These are phyloP conservation scores for Leucozona laternaria DNA, from an alignment of 2,888 invertebrate species.

Conservation along the genomic window DNA sequence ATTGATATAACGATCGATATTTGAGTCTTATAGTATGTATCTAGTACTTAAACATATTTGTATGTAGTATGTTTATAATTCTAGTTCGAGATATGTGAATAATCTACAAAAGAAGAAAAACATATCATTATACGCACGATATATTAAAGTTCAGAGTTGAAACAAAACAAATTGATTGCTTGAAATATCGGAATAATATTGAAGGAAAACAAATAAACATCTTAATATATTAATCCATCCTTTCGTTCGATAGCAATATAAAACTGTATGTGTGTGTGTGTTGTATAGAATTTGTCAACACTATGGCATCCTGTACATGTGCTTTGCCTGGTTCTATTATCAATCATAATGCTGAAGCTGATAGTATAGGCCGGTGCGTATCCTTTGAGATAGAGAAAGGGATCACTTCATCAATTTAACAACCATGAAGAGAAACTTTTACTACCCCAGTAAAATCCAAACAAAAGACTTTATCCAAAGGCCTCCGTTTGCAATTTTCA, in stretches of 20 bases:
- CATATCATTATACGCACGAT: slow-evolving; percentile 5
- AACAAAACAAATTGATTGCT: slow-evolving; percentile 36
- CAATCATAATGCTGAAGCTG: slow-evolving; percentile 49
- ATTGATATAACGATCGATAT: no score
- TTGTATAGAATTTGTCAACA: slow-evolving; percentile 25
- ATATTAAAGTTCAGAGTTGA: slow-evolving; percentile 29
- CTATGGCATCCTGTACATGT: slow-evolving; percentile 16
- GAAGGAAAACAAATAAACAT: slow-evolving; percentile 32
- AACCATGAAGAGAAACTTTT: slow-evolving; percentile 77
- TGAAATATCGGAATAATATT: slow-evolving; percentile 32
- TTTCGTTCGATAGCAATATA: slow-evolving; percentile 19
- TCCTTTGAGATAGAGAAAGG: slow-evolving; percentile 40
- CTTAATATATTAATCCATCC: slow-evolving; percentile 31
- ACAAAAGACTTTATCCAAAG: slow-evolving; percentile 79
- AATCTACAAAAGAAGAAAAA: slow-evolving; percentile 7
- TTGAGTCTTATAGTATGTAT: no score
- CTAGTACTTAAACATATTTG: no score
- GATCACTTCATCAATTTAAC: slow-evolving; percentile 68
- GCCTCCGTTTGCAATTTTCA: slow-evolving; percentile 82
- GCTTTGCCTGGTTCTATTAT: slow-evolving; percentile 41
- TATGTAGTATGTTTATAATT: no score
- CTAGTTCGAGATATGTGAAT: no score
- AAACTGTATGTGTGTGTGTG: slow-evolving; percentile 4
- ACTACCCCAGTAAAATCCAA: slow-evolving; percentile 82
- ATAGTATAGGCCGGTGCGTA: slow-evolving; percentile 43